Conservation (phyloP, 92 coral and sea anemone genomes). For the Palythoa caribaeorum region DNA sequence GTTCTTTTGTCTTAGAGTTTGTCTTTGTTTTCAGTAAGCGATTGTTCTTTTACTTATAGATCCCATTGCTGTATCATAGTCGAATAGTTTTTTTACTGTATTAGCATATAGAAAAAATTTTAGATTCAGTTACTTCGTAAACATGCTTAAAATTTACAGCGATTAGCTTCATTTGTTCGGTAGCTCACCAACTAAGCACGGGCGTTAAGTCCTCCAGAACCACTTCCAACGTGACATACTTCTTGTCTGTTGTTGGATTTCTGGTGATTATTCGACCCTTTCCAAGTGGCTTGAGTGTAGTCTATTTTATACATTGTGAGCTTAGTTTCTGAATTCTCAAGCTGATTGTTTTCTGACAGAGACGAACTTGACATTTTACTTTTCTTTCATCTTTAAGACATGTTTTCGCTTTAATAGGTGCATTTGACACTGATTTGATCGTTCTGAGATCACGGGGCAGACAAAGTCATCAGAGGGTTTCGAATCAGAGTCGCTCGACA, state of each 20-base stretch:
- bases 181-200: background rate
- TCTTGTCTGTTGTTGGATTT: slow-evolving; percentile 47
- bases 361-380: background rate
- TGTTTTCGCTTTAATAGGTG: background rate
- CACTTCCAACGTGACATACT: slow-evolving; percentile 42
- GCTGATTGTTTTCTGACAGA: background rate
- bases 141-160: too few species aligned
- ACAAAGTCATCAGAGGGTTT: slow-evolving; percentile 1
- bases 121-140: too few species aligned
- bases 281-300: slow-evolving; percentile 55
- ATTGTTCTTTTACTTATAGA: too few species aligned
- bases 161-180: too few species aligned
- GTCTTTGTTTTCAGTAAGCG: too few species aligned
- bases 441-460: background rate
- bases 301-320: slow-evolving; percentile 50
- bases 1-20: too few species aligned
- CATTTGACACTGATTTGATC: background rate
- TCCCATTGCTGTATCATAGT: too few species aligned
- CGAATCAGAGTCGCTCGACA: background rate
- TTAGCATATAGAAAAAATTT: too few species aligned
- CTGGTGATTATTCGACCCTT: slow-evolving; percentile 36
- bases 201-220: slow-evolving; percentile 34
- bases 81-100: too few species aligned
- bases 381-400: background rate
- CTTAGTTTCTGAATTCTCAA: slow-evolving; percentile 41